Conservation (phyloP, 2,797 vertebrate species). For the Peromyscus melanophrys region DNA sequence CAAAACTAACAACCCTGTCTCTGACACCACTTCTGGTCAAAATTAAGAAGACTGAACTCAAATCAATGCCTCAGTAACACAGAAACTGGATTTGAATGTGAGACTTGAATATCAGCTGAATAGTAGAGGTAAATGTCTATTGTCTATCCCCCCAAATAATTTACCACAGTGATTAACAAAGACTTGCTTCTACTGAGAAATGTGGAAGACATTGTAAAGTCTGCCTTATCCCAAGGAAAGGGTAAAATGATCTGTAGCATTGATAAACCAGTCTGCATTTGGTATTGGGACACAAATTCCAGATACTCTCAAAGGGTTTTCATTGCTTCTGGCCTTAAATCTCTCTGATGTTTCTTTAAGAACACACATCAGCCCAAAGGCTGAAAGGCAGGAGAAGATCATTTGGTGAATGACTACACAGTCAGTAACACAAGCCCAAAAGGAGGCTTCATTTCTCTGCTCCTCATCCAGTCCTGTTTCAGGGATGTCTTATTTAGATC, state of each 20-base stretch:
- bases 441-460: neutral
- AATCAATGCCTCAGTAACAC: neutral
- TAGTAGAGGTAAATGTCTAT: neutral
- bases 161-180: neutral
- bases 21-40: neutral
- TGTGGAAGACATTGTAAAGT: neutral
- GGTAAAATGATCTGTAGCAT: neutral
- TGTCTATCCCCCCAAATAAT: neutral
- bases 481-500: neutral
- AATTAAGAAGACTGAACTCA: neutral
- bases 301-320: neutral
- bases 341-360: neutral
- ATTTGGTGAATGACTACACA: neutral
- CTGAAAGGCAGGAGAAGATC: neutral
- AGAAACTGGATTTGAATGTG: neutral
- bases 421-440: neutral
- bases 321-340: neutral
- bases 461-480: neutral
- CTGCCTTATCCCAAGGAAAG: neutral
- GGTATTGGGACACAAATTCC: neutral
- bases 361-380: neutral
- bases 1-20: neutral
- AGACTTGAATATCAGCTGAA: neutral
- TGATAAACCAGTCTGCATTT: neutral
- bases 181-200: fast-evolving